Percentiles rank a stretch among this genome's conserved stretches.
phyloP scores from a whole-genome alignment of 1,140 invertebrate species.

The Andricus grossulariae region DNA sequence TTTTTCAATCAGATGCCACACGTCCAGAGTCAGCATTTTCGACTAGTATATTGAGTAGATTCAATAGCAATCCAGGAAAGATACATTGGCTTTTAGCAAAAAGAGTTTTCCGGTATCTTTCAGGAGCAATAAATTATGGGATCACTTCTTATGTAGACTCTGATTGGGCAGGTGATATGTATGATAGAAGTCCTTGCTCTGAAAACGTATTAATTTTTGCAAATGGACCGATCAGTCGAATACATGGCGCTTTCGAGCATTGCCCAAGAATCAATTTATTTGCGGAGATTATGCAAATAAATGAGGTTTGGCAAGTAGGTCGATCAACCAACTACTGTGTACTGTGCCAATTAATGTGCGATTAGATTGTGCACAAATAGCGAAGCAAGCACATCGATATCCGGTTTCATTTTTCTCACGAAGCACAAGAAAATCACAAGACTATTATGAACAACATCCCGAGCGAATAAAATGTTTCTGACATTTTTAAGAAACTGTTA shows the following conservation, averaged over 20 bases:
- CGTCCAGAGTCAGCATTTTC: constrained; percentile 68
- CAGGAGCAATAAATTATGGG: constrained; percentile 45
- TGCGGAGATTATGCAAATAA: no score
- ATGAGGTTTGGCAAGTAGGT: no score
- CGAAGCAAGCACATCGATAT: constrained; percentile 37
- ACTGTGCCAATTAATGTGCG: constrained; percentile 33
- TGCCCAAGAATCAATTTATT: no score
- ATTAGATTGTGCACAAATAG: constrained; percentile 11
- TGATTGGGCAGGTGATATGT: constrained; percentile 1
- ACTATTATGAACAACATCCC: not conserved
- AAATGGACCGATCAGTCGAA: no score
- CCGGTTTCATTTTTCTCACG: constrained; percentile 33
- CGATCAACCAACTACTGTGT: no score
- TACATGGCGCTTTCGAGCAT: no score
- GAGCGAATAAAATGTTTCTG: constrained; percentile 16
- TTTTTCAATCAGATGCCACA: constrained; percentile 63
- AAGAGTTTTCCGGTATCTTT: constrained; percentile 58
- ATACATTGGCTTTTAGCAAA: constrained; percentile 58
- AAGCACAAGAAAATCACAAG: not conserved
- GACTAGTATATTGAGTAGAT: constrained; percentile 57
- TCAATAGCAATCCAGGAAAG: constrained; percentile 47
- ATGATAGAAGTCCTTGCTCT: no score
- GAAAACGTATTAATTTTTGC: no score
- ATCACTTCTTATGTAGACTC: constrained; percentile 35
- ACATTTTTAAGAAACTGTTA: constrained; percentile 35